A percentile compares a stretch with the other conserved stretches of the same genome.
Evolutionary conservation across 2,888 invertebrate genomes (phyloP).

Genomic region (Alloplasta piceator): DNA sequence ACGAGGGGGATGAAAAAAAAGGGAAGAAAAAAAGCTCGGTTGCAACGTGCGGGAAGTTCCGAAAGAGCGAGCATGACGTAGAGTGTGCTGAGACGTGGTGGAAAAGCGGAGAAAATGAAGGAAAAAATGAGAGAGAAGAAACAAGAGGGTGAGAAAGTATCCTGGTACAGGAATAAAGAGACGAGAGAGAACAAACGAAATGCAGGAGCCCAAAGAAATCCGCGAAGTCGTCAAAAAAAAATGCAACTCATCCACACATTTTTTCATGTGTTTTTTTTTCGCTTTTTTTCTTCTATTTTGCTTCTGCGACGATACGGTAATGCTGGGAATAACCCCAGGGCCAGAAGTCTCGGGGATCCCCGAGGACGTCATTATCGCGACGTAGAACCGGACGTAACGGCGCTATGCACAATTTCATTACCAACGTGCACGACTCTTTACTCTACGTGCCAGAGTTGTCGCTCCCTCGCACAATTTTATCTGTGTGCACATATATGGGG

Average conservation of each 20-base stretch:
- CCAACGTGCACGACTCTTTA: slow-evolving; percentile 30
- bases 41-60: too few species aligned
- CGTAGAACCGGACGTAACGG: slow-evolving; percentile 42
- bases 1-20: too few species aligned
- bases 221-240: background rate
- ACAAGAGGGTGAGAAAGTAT: background rate
- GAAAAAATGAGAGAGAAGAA: background rate
- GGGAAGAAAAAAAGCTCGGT: too few species aligned
- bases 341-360: slow-evolving; percentile 37
- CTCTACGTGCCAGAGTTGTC: background rate
- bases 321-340: background rate
- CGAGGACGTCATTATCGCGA: slow-evolving; percentile 68
- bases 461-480: background rate
- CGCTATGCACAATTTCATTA: slow-evolving; percentile 68
- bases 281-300: too few species aligned
- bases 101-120: slow-evolving; percentile 12
- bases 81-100: background rate
- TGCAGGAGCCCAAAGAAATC: background rate
- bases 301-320: too few species aligned
- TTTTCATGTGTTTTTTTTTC: background rate
- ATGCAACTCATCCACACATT: slow-evolving; percentile 18
- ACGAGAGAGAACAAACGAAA: slow-evolving; percentile 24
- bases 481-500: too few species aligned
- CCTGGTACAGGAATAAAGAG: background rate
- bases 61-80: too few species aligned